Percentiles rank a stretch among this genome's conserved stretches.
Evolutionary conservation across 1,140 invertebrate species (phyloP).

Genomic region (Aphaenogaster floridana): DNA sequence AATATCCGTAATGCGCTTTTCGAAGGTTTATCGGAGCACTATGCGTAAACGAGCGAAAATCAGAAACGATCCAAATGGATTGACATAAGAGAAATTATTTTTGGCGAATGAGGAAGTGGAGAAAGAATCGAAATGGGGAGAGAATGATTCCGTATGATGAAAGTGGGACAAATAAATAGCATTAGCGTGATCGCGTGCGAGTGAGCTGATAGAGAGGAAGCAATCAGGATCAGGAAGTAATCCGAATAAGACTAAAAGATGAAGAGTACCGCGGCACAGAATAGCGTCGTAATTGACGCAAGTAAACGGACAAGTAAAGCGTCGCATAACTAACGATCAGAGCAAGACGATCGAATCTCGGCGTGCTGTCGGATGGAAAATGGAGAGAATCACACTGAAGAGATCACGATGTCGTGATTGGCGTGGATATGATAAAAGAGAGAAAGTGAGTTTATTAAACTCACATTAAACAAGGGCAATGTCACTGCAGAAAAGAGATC

Average conservation of each 20-base stretch:
- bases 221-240: constrained; percentile 37
- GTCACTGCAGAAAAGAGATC: background rate
- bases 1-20: constrained; percentile 51
- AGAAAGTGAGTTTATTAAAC: background rate
- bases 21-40: constrained; percentile 31
- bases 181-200: constrained; percentile 50
- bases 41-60: constrained; percentile 37
- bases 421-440: background rate
- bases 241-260: background rate
- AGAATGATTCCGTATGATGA: background rate
- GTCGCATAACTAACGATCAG: constrained; percentile 6
- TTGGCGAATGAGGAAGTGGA: background rate
- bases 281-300: constrained; percentile 14
- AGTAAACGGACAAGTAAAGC: constrained; percentile 34
- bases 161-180: constrained; percentile 55
- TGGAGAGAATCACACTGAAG: background rate
- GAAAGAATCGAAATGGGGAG: background rate
- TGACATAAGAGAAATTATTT: constrained; percentile 18
- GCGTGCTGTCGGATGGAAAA: constrained; percentile 4
- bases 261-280: background rate
- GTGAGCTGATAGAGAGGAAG: constrained; percentile 19
- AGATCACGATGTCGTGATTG: background rate
- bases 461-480: constrained; percentile 14
- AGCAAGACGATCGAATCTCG: background rate
- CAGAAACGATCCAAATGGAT: constrained; percentile 19